Percentiles rank a stretch among this genome's conserved stretches.
Evolutionary conservation across 2,113 vertebrate species (phyloP).

Genomic region (Plecotus auritus): DNA sequence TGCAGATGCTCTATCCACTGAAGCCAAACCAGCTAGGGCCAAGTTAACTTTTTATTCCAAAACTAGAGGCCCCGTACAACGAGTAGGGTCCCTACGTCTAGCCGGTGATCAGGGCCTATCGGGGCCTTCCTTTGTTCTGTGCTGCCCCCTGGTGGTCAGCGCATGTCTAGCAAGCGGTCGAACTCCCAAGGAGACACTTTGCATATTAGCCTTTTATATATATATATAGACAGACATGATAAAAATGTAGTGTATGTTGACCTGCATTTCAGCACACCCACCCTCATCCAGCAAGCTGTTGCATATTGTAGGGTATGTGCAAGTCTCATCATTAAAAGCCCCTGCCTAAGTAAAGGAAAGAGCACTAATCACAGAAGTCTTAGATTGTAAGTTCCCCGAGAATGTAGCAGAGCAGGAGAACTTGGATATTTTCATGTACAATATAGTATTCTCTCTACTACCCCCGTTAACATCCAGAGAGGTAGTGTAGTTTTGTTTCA

Average conservation of each 20-base stretch:
- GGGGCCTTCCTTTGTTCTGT: no score
- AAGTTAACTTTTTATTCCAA: no score
- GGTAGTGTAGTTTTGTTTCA: not conserved
- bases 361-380: not conserved
- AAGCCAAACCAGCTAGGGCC: no score
- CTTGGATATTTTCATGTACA: not conserved
- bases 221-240: not conserved
- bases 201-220: no score
- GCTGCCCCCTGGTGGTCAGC: no score
- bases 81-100: no score
- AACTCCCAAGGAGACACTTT: no score
- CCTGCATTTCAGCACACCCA: not conserved
- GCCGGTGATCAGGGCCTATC: no score
- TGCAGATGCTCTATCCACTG: no score
- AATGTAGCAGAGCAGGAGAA: not conserved
- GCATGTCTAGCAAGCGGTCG: no score
- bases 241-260: not conserved
- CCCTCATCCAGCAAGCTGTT: not conserved
- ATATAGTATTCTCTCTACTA: not conserved
- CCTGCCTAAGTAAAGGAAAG: not conserved
- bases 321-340: not conserved
- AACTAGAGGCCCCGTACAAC: no score
- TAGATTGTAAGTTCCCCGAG: not conserved
- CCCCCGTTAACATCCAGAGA: not conserved
- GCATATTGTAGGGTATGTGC: not conserved